Evolutionary conservation across 30 jellyfish, hydroid and myxozoan genomes (phyloP).

Genomic region (Aurelia coerulea): DNA sequence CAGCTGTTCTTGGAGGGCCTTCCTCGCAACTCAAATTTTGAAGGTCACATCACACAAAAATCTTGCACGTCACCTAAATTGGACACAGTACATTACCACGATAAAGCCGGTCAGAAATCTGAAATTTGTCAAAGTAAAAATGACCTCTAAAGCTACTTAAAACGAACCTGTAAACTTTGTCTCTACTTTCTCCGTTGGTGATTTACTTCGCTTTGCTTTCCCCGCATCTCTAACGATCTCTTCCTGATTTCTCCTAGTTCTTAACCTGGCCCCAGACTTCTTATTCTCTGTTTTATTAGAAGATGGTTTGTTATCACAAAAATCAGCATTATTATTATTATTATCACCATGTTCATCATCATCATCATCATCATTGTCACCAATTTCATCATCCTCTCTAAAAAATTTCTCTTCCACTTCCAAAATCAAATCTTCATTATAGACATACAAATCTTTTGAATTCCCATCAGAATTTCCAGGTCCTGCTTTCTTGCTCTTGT

Average conservation of each 20-base stretch:
- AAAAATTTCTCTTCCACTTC: conserved; percentile 42
- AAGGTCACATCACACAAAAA: too few relatives aligned
- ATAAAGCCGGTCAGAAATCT: too few relatives aligned
- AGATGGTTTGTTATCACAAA: neutral
- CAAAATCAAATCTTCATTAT: conserved; percentile 16
- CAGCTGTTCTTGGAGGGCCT: too few relatives aligned
- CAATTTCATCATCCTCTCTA: conserved; percentile 10
- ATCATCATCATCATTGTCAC: neutral
- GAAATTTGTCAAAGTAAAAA: too few relatives aligned
- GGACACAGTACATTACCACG: too few relatives aligned
- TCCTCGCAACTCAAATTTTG: too few relatives aligned
- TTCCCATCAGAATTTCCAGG: too few relatives aligned
- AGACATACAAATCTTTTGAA: neutral
- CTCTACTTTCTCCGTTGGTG: neutral
- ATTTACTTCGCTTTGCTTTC: conserved; percentile 1
- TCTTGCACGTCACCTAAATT: too few relatives aligned
- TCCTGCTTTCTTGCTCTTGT: neutral
- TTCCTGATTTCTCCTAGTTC: neutral
- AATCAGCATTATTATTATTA: neutral
- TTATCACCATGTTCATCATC: neutral
- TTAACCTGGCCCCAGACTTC: neutral
- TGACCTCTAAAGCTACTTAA: too few relatives aligned
- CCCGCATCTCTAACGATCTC: neutral
- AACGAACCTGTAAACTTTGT: neutral
- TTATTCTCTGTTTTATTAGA: neutral